Conservation (phyloP, 2,888 invertebrate species). For the Papilio elwesi region DNA sequence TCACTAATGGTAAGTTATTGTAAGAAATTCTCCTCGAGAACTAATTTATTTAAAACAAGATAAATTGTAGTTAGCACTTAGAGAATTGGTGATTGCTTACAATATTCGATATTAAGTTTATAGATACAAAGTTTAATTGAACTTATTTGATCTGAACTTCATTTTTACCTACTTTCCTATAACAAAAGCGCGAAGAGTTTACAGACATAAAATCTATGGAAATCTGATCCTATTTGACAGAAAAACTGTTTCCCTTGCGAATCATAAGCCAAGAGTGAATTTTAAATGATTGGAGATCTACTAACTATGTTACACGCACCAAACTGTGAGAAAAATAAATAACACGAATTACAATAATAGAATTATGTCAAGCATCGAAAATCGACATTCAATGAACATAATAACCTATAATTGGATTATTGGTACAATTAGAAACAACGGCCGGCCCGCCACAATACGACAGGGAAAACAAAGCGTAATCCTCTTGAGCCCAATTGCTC, state of each 20-base stretch:
- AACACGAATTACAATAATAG: constrained; percentile 1
- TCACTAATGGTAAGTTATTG: constrained; percentile 1
- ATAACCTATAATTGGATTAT: constrained; percentile 44
- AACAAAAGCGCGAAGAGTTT: too few species aligned
- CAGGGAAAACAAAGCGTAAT: constrained; percentile 52
- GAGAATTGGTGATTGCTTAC: too few species aligned
- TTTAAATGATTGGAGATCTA: too few species aligned
- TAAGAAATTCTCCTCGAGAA: neutral
- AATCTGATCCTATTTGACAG: too few species aligned
- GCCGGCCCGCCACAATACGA: constrained; percentile 43
- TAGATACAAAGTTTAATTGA: too few species aligned
- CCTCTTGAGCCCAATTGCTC: constrained; percentile 60
- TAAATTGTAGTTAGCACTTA: neutral
- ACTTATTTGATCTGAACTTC: too few species aligned
- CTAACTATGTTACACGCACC: too few species aligned
- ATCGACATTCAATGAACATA: constrained; percentile 34
- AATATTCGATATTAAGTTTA: too few species aligned
- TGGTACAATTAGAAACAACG: constrained; percentile 25
- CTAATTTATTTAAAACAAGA: constrained; percentile 15
- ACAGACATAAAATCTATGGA: too few species aligned
- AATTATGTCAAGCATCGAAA: constrained; percentile 16
- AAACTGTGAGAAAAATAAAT: neutral
- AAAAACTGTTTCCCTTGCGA: too few species aligned
- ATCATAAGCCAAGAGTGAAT: too few species aligned
- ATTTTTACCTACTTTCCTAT: too few species aligned